Base-by-base conservation (phyloP, 53 echinoderm and acorn worm species). In the Temnopleurus reevesii region DNA sequence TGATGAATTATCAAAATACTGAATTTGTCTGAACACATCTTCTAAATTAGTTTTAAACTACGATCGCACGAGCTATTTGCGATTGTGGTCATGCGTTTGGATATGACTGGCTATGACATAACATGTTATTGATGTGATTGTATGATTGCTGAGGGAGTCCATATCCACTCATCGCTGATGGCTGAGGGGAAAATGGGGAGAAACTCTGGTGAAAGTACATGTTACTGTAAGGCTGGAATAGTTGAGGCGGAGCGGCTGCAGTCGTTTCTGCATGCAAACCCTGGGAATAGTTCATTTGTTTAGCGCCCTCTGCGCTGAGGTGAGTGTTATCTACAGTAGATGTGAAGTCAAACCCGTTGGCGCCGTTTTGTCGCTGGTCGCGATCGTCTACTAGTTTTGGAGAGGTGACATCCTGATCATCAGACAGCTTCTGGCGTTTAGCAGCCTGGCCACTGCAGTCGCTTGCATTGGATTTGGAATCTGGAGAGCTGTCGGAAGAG, bases 401-500 rank as follows among this genome's bases (percentile, higher is more conserved):
- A 28, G 80, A 80, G 29, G 15, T 8, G 26, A 28, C 71, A 38
- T 71, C 49, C 18, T 53, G 51, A 1, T 53, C 44, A 0, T 59
- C 59, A 2, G 71, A 87, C 9, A 87, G 3, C 47, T 66, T 87
- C 35, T 49, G 65, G n/a, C 88, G 65, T 33, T 87, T 87, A 31
- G 71, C 59, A 44, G 61, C 61, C 26, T 45, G 41, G 15, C 61
- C 46, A 18, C 61, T 61, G 2, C 83, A n/a, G 83, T 54, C 53
- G 55, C 53, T 35, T 4, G 85, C 38, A 8, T 47, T 64, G 31
- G 71, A 64, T 8, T 87, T 66, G 71, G 46, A 46, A 19, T 87
- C 88, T 3, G 88, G 88, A 33, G 88, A 87, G 51, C 88, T 46
- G 51, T 87, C 88, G 2, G 86, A 86, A n/a, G n/a, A n/a, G 25